A percentile compares a stretch with the other conserved stretches of the same genome.
These are phyloP conservation scores for Oryzias melastigma DNA, from an alignment of 2,113 vertebrate species.

Conservation along the genomic window DNA sequence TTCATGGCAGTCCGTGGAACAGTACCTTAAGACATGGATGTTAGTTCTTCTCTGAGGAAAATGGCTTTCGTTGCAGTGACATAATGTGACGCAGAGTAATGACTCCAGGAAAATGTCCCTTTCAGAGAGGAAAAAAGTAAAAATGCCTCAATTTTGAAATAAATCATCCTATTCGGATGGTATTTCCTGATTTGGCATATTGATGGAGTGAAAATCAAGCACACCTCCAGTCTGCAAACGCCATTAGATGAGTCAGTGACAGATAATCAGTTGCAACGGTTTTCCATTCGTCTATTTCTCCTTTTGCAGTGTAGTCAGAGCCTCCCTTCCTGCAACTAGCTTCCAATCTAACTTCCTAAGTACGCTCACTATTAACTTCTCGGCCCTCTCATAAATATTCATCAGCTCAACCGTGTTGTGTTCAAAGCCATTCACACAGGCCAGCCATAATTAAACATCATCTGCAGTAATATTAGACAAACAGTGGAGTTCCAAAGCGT, in stretches of 20 bases:
- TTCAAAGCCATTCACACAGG: constrained; percentile 58
- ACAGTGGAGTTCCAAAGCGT: constrained; percentile 43
- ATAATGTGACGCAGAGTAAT: not conserved
- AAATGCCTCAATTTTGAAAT: not conserved
- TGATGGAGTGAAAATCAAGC: constrained; percentile 30
- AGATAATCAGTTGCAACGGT: constrained; percentile 26
- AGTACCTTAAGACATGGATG: not conserved
- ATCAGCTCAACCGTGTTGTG: constrained; percentile 55
- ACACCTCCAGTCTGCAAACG: constrained; percentile 32
- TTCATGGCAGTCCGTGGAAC: not conserved
- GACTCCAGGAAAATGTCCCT: constrained; percentile 13
- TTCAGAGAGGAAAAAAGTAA: constrained; percentile 1
- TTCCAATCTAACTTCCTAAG: constrained; percentile 33
- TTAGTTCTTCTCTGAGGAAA: not conserved
- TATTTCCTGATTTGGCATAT: not conserved
- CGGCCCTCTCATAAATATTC: constrained; percentile 61
- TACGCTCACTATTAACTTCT: constrained; percentile 60
- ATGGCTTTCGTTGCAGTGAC: not conserved
- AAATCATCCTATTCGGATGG: not conserved
- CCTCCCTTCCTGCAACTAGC: constrained; percentile 33
- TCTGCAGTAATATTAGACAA: constrained; percentile 52
- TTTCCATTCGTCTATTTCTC: constrained; percentile 24
- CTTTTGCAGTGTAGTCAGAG: constrained; percentile 21
- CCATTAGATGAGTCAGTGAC: constrained; percentile 53
- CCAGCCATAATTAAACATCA: constrained; percentile 74